These are phyloP conservation scores for Phyllotis vaccarum DNA, from an alignment of 2,797 vertebrate genomes.

Conservation along the genomic window DNA sequence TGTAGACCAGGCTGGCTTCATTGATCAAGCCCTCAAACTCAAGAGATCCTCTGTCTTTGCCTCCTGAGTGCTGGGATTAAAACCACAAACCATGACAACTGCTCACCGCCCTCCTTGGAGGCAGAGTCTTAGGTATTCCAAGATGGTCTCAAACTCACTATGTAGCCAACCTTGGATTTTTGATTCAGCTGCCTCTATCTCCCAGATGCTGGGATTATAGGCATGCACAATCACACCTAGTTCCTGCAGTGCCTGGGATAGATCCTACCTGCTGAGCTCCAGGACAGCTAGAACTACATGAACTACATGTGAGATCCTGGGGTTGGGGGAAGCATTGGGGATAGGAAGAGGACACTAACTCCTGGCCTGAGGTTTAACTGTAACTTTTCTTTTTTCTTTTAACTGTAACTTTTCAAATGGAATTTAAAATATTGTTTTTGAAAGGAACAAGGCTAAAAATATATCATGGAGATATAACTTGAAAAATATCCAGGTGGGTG, in stretches of 20 bases:
- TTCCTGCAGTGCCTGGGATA: not conserved
- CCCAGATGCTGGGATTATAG: not conserved
- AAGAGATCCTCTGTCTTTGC: not conserved
- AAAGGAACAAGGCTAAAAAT: slow-evolving; percentile 23
- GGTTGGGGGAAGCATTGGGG: not conserved
- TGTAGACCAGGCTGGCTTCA: not conserved
- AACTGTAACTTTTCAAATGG: not conserved
- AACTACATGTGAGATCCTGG: not conserved
- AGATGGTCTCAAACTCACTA: not conserved
- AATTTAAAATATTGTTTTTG: not conserved
- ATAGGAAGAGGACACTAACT: not conserved
- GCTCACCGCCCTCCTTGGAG: too few species aligned
- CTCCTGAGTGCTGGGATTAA: not conserved
- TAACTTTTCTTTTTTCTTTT: too few species aligned
- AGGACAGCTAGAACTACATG: not conserved
- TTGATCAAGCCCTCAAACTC: not conserved
- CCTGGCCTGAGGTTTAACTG: not conserved
- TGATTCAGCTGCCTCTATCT: not conserved
- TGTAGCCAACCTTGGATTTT: not conserved
- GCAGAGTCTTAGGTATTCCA: not conserved
- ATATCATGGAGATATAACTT: not conserved
- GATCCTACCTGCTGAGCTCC: too few species aligned
- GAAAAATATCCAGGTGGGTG: not conserved
- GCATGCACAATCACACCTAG: not conserved
- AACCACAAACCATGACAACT: not conserved